Base-by-base conservation (phyloP, 2,888 invertebrate species). In the Trypoxylon attenuatum region DNA sequence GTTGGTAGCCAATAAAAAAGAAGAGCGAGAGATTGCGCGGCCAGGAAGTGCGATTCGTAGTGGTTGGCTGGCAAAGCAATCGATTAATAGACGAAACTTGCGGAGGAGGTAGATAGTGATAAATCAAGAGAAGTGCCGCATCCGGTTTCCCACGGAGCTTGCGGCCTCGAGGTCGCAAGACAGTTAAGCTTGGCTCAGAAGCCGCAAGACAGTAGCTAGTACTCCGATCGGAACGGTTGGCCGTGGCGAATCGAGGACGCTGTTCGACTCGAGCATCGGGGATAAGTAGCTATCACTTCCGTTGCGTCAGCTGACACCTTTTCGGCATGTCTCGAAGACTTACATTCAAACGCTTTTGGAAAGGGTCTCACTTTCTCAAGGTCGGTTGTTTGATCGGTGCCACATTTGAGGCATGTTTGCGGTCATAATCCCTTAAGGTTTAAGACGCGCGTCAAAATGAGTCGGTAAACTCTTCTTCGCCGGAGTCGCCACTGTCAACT, bases 201-300 rank as follows among this genome's bases (percentile, higher is more conserved):
- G n/a, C 25, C 54, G 21, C 53, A 41, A 41, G 5, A 29, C 22
- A 45, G 49, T 13, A 45, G 29, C 25, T 25, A 46, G 33, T 27
- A 58, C 27, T 59, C 59, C 55, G 55, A 68, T 49, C 38, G 61
- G 56, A 49, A 50, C 42, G 75, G 62, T 68, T 66, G 67, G 65
- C 69, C 77, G 69, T 73, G 74, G 77, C 70, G 78, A 83, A 80
- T 82, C 73, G 72, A 71, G 73, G 53, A 19, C 15, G 18, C 18
- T 25, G 27, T 47, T 39, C 22, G 55, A 54, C 54, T 60, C 62
- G 75, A 79, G 70, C 75, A 72, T 53, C 66, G 67, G 72, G 81
- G 77, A 83, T 81, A 81, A 83, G 84, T 82, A 81, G 76, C 77
- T 65, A 77, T 65, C 71, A 71, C 78, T 81, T 80, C 79, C 71